Percentiles rank a stretch among this genome's conserved stretches.
Evolutionary conservation across 2,113 vertebrate species (phyloP).

Genomic region (Colius striatus): DNA sequence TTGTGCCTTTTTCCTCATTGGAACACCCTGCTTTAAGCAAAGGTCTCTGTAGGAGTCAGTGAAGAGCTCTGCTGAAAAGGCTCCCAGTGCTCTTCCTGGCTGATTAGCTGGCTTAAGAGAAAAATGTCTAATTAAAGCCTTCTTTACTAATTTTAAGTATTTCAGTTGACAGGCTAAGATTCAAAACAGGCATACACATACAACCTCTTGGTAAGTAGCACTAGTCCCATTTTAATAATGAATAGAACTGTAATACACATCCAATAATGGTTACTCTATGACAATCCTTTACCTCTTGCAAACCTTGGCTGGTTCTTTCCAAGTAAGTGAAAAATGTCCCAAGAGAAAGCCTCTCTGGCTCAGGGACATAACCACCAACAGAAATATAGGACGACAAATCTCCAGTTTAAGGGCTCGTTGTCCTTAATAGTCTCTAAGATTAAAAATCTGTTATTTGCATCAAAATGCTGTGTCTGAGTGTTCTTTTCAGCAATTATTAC

Average conservation of each 20-base stretch:
- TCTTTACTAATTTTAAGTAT: background rate
- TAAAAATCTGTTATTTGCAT: background rate
- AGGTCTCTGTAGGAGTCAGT: background rate
- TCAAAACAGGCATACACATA: rapidly evolving
- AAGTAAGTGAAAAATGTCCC: background rate
- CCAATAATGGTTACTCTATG: background rate
- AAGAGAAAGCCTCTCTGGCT: background rate
- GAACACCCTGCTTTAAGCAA: background rate
- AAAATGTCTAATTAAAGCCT: background rate
- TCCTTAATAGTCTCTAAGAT: background rate
- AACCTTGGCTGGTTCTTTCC: background rate
- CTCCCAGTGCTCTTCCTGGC: background rate
- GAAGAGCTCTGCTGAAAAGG: background rate
- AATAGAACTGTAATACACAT: background rate
- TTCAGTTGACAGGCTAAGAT: background rate
- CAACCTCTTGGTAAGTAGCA: background rate
- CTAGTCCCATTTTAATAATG: background rate
- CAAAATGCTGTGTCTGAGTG: background rate
- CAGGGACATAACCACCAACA: rapidly evolving
- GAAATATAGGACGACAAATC: background rate
- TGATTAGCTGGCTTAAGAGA: background rate
- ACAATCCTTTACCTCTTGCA: background rate
- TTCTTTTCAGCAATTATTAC: background rate
- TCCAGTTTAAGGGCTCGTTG: background rate
- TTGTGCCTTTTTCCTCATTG: background rate